phyloP scores from a whole-genome alignment of 2,113 vertebrate species.

The Pseudopodoces humilis region DNA sequence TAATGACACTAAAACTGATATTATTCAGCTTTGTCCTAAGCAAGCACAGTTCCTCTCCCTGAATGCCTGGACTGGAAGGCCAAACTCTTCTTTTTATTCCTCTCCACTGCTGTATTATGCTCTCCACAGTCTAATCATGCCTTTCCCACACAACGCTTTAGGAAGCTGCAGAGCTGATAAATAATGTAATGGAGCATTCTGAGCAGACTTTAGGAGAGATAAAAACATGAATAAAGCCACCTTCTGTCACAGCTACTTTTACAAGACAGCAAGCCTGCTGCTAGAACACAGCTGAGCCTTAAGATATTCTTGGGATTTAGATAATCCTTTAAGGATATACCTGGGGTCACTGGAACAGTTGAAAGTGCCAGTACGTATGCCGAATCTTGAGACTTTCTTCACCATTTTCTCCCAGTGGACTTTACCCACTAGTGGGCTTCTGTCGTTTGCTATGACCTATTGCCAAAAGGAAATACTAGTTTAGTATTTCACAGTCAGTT shows the following conservation, averaged over 20 bases:
- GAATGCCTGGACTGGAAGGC: neutral
- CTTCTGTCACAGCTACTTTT: constrained; percentile 1
- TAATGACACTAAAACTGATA: neutral
- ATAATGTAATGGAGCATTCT: neutral
- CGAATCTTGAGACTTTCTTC: constrained; percentile 95
- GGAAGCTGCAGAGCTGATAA: constrained; percentile 21
- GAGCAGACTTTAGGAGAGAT: neutral
- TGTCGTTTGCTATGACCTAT: constrained; percentile 91
- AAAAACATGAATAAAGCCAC: neutral
- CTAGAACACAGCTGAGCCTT: neutral
- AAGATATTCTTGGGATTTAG: neutral
- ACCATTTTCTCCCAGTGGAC: constrained; percentile 96
- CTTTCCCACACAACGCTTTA: neutral
- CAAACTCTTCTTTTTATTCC: neutral
- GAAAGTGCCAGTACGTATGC: constrained; percentile 95
- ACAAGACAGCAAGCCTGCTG: neutral
- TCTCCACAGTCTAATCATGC: neutral
- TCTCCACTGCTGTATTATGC: neutral
- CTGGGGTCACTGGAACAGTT: constrained; percentile 96
- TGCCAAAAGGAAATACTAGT: constrained; percentile 15
- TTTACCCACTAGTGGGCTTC: constrained; percentile 88
- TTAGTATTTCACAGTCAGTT: neutral
- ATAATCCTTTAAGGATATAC: constrained; percentile 68
- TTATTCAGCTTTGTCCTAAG: neutral
- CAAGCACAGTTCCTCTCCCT: neutral